These are phyloP conservation scores for Cetonia aurata DNA, from an alignment of 2,888 invertebrate genomes.

Conservation along the genomic window DNA sequence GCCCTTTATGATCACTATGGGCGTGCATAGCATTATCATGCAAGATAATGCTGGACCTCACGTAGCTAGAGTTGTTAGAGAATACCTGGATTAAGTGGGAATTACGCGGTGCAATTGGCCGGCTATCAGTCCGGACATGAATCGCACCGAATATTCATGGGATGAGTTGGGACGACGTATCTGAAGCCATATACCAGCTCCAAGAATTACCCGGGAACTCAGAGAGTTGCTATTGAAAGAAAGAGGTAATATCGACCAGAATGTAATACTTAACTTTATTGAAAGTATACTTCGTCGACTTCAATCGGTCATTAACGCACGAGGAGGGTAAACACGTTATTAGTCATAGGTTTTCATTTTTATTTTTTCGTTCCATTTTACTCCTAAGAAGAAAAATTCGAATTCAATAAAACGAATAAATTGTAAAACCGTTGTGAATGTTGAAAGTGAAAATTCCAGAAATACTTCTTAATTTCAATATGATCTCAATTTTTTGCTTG, in stretches of 20 bases:
- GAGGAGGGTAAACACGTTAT: too few species aligned
- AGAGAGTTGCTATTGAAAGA: slow-evolving; percentile 49
- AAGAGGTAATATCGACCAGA: slow-evolving; percentile 51
- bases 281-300: not conserved
- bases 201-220: slow-evolving; percentile 50
- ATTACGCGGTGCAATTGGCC: slow-evolving; percentile 51
- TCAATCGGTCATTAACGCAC: too few species aligned
- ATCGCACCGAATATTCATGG: slow-evolving; percentile 52
- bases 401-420: too few species aligned
- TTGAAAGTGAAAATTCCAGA: too few species aligned
- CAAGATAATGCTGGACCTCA: slow-evolving; percentile 48
- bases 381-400: too few species aligned
- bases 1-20: slow-evolving; percentile 49
- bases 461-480: too few species aligned
- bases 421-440: too few species aligned
- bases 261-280: slow-evolving; percentile 48
- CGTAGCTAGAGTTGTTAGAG: slow-evolving; percentile 43
- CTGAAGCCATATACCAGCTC: slow-evolving; percentile 17
- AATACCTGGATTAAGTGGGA: slow-evolving; percentile 51
- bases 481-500: too few species aligned
- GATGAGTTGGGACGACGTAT: too few species aligned
- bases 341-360: too few species aligned
- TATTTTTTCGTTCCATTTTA: too few species aligned
- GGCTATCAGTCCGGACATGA: slow-evolving; percentile 52
- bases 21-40: slow-evolving; percentile 47